Percentiles rank a stretch among this genome's conserved stretches.
Conservation (phyloP, 1,140 invertebrate genomes). For the Euwallacea similis region DNA sequence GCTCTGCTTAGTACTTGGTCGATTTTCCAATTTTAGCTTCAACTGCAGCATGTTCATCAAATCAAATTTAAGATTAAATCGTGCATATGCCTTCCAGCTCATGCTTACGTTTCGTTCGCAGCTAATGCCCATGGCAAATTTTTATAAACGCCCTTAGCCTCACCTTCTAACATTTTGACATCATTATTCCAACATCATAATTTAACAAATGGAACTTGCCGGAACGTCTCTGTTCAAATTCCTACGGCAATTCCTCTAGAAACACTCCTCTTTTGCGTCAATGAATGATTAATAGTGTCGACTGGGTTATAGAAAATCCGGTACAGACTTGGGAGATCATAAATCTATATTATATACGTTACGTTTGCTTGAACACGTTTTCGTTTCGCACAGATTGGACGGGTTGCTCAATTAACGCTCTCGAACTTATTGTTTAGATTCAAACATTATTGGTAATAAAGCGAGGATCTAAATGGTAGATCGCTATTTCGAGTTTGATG, state of each 20-base stretch:
- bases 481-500: too few relatives aligned
- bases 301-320: slow-evolving; percentile 13
- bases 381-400: background rate
- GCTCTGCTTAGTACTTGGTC: background rate
- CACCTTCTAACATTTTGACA: too few relatives aligned
- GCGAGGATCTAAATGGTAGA: too few relatives aligned
- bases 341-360: slow-evolving; percentile 14
- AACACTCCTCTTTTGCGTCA: slow-evolving; percentile 8
- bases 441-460: too few relatives aligned
- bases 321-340: slow-evolving; percentile 8
- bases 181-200: background rate
- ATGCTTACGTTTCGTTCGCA: too few relatives aligned
- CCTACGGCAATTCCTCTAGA: slow-evolving; percentile 3
- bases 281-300: slow-evolving; percentile 11
- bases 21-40: slow-evolving; percentile 13
- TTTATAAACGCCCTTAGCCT: too few relatives aligned
- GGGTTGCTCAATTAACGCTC: slow-evolving; percentile 11
- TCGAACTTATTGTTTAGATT: background rate
- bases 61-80: background rate
- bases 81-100: background rate
- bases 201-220: background rate
- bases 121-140: too few relatives aligned
- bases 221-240: background rate
- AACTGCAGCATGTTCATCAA: background rate
- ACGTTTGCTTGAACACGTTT: slow-evolving; percentile 16